phyloP scores from a whole-genome alignment of 2,888 invertebrate genomes.

The Taphrorychus bicolor region DNA sequence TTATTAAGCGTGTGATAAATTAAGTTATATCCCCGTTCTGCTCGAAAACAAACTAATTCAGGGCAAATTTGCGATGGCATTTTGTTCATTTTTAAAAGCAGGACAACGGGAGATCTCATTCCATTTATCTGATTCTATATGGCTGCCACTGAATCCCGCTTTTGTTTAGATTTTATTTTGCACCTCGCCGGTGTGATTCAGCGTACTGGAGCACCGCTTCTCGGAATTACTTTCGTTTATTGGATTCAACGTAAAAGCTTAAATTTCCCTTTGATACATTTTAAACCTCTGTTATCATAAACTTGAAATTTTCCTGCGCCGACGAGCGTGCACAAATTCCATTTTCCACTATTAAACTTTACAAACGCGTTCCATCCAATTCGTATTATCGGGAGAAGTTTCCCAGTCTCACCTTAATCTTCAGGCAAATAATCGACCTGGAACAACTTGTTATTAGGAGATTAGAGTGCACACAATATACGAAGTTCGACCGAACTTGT shows the following conservation, averaged over 20 bases:
- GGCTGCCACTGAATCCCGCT: slow-evolving; percentile 17
- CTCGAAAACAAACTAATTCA: not conserved
- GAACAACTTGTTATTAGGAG: slow-evolving; percentile 27
- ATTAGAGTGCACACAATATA: slow-evolving; percentile 29
- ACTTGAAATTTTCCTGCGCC: not conserved
- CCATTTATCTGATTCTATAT: slow-evolving; percentile 16
- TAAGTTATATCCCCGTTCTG: not conserved
- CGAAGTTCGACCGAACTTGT: slow-evolving; percentile 22
- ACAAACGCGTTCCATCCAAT: slow-evolving; percentile 3
- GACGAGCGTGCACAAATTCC: not conserved
- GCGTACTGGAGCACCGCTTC: slow-evolving; percentile 13
- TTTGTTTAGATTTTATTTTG: slow-evolving; percentile 31
- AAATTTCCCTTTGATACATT: slow-evolving; percentile 12
- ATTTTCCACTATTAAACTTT: not conserved
- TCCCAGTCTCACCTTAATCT: slow-evolving; percentile 5
- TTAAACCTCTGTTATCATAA: not conserved
- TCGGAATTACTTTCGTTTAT: slow-evolving; percentile 26
- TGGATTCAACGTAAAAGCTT: slow-evolving; percentile 19
- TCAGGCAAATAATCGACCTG: slow-evolving; percentile 14
- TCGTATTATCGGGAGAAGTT: slow-evolving; percentile 8
- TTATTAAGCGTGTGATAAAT: not conserved
- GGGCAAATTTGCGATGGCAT: too few relatives aligned
- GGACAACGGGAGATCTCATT: slow-evolving; percentile 7
- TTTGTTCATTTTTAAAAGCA: not conserved
- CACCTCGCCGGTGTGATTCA: slow-evolving; percentile 23